Evolutionary conservation across 2,113 vertebrate genomes (phyloP).

Genomic region (Lichenostomus cassidix): DNA sequence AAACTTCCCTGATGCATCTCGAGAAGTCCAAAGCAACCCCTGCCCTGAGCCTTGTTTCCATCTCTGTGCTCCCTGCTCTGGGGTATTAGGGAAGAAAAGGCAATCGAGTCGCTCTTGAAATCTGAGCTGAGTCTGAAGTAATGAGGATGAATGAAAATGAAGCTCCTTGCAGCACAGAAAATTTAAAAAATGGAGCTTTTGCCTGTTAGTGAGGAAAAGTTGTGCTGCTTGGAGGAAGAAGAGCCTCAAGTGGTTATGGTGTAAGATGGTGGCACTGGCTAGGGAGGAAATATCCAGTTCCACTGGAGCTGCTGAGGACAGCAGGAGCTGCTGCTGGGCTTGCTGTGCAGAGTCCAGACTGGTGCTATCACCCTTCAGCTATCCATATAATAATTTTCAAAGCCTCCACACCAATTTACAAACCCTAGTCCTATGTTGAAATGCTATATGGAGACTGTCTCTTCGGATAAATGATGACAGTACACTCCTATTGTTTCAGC

Average conservation of each 20-base stretch:
- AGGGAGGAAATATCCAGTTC: background rate
- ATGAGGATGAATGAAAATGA: background rate
- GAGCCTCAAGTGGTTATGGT: background rate
- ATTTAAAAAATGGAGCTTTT: background rate
- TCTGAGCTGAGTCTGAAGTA: background rate
- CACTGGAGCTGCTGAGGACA: background rate
- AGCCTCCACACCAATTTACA: background rate
- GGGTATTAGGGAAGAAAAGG: background rate
- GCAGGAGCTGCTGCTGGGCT: background rate
- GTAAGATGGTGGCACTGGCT: background rate
- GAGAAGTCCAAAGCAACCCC: background rate
- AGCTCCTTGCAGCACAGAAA: background rate
- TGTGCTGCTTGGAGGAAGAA: background rate
- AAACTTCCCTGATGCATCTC: background rate
- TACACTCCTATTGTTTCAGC: slow-evolving; percentile 75
- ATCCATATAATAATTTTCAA: background rate
- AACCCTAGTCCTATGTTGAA: slow-evolving; percentile 15
- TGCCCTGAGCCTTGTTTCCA: background rate
- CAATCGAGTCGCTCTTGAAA: rapidly evolving
- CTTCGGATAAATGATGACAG: slow-evolving; percentile 69
- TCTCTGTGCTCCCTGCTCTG: background rate
- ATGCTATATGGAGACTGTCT: slow-evolving; percentile 67
- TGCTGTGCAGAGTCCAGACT: background rate
- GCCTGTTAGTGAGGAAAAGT: background rate
- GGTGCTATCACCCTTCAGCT: background rate